Evolutionary conservation across 2,113 vertebrate genomes (phyloP).

Genomic region (Prietella phreatophila): DNA sequence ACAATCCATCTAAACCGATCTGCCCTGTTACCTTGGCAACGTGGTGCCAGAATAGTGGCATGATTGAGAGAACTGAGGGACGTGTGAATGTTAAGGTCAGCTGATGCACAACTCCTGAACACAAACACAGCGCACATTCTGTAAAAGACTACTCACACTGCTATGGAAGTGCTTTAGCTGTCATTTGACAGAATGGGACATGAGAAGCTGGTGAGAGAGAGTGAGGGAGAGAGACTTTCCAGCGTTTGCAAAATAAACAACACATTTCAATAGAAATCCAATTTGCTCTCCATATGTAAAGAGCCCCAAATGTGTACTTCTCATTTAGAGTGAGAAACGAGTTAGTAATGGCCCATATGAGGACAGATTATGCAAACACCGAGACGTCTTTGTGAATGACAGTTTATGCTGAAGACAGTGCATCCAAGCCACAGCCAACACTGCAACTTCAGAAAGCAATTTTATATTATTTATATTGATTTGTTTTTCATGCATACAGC

Average conservation of each 20-base stretch:
- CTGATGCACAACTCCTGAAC: constrained; percentile 30
- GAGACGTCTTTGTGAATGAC: constrained; percentile 29
- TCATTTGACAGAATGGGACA: constrained; percentile 36
- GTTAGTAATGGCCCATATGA: constrained; percentile 50
- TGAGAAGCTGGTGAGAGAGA: constrained; percentile 26
- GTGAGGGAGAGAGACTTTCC: constrained; percentile 5
- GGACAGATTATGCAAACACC: constrained; percentile 47
- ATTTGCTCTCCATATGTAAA: constrained; percentile 45
- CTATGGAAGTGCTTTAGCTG: constrained; percentile 32
- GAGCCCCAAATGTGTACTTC: constrained; percentile 39
- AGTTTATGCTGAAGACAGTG: constrained; percentile 29
- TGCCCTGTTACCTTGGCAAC: constrained; percentile 62
- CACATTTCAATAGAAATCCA: constrained; percentile 52
- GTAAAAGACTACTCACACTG: neutral
- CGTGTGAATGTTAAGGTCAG: constrained; percentile 50
- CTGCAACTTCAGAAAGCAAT: constrained; percentile 30
- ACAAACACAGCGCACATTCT: constrained; percentile 9
- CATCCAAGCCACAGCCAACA: neutral
- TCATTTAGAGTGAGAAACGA: constrained; percentile 47
- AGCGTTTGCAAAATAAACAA: constrained; percentile 33
- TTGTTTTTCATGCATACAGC: constrained; percentile 17
- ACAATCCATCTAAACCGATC: constrained; percentile 45
- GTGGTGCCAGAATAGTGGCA: constrained; percentile 44
- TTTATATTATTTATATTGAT: constrained; percentile 15
- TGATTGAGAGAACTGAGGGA: constrained; percentile 57